Evolutionary conservation across 2,113 vertebrate genomes (phyloP), one percentile per base, ranked within the genome.

Genomic region (Syngnathus floridae): DNA sequence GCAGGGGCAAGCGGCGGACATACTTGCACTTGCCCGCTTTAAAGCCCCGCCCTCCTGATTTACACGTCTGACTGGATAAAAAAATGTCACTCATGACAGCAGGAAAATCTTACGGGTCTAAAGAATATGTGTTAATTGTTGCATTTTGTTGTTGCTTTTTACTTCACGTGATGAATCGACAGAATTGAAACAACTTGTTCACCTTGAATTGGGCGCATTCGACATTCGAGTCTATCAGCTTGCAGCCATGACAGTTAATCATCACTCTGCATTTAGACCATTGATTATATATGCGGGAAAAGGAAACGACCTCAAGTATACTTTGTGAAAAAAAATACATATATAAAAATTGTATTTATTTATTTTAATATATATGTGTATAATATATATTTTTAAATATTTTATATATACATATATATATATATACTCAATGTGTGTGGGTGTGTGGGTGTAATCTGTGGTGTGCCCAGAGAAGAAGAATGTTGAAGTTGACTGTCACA

Each of bases 401-500:
- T 31, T 3, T 31, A 31, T 31, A 31, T 31, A 31, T 31, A 31
- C 3, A 31, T 3, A 31, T 31, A 31, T 31, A 31, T 31, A 31
- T 31, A 31, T 3, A 31, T 31, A 60, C 56, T 49, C 7, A 21
- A 5, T 46, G 61, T 43, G 40, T 74, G 58, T 74, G 43, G 5
- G 77, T 84, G 82, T 66, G n/a, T n/a, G n/a, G n/a, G n/a, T n/a
- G 40, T 56, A 12, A 9, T 31, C 26, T 31, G 51, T 12, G 51
- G 26, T 71, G 73, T 70, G 78, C 78, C 52, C 76, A 55, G 74
- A 73, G 71, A 74, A 73, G 72, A 81, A 90, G 88, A 91, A 91
- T 90, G 84, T 92, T 54, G 73, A 87, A 85, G 87, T 91, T 90
- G 88, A 91, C 88, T 83, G 88, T 81, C 74, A 90, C 71, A 82